Base-by-base conservation (phyloP, 2,797 vertebrate genomes). In the Chiloscyllium punctatum region DNA sequence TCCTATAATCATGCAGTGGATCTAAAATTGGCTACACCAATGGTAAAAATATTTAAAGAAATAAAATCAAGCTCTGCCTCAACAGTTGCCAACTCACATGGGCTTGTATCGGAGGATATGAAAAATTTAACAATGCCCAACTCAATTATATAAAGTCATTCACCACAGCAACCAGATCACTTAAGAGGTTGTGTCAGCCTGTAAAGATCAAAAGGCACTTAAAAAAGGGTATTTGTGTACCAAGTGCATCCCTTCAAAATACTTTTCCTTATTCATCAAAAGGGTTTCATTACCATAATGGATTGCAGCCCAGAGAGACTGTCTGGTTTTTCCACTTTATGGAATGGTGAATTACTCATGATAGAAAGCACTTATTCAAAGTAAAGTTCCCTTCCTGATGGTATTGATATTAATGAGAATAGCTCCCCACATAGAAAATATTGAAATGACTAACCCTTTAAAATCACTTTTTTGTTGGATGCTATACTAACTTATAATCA, bases 221-320 rank as follows among this genome's bases (percentile, higher is more conserved):
- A 88, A 21, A 48, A 62, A 84, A 84, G 86, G 11, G 48, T 30
- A 88, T 57, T 88, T 30, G 51, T 88, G 16, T 88, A 57, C 51
- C 25, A 88, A 88, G 53, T 88, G 48, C 51, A 57, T 13, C 51
- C 51, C 25, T 84, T 48, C 42, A 84, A 84, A 84, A 48, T 88
- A 53, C 27, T 57, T 88, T 57, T 30, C 25, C 51, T 88, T 88
- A 57, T 88, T 88, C 86, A 88, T 88, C 86, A 88, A 57, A 88
- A 53, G 27, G 86, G 53, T 57, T 88, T 88, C 27, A 88, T 88
- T 88, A 88, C 9, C 51, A 88, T 88, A 88, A 88, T 57, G 53
- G 86, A 88, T 53, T 15, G 53, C 86, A 88, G 86, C 30, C 86
- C 86, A 88, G 51, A 33, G 86, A 88, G 86, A 57, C 86, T 57